Base-by-base conservation (phyloP, 1,140 invertebrate species). In the Drosophila repleta region DNA sequence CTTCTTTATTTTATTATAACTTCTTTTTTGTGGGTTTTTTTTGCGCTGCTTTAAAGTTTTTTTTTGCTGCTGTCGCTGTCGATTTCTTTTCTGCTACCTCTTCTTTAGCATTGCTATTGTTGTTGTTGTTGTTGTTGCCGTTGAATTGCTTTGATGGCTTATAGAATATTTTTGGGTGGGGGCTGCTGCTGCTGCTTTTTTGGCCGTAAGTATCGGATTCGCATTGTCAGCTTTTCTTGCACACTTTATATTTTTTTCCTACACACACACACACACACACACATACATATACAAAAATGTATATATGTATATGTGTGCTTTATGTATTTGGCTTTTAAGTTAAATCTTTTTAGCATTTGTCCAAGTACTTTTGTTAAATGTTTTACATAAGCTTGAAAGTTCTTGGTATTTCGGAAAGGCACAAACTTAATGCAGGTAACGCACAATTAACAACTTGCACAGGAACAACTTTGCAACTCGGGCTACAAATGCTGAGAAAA, bases 211-310 rank as follows among this genome's bases (percentile, higher is more conserved):
- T 81, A 78, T 76, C 72, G 76, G 73, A 81, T 81, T 78, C 75
- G 76, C 78, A 78, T 78, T 80, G 78, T 78, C 78, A 78, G 78
- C 75, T 78, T 80, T 80, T 76, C 67, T 62, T 73, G 62, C 61
- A 58, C 48, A 18, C 63, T 73, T 73, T 61, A 66, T 63, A 24
- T 24, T 24, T 35, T 69, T 55, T 69, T 48, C 63, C 48, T 52
- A 11, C 13, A 24, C 15, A 37, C 45, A 48, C 32, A 57, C 58
- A 67, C 39, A 39, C 24, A 37, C 35, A 60, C 24, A 67, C 29
- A 37, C 24, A 49, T 29, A 60, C 24, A 57, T 55, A 70, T 52
- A 29, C 49, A 62, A 8, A 57, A 11, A 43, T 65, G 29, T 39
- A 49, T 68, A 39, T 29, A 8, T 15, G 41, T 45, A 8, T 75